Base-by-base conservation (phyloP, 1,140 invertebrate species). In the Achatina immaculata region DNA sequence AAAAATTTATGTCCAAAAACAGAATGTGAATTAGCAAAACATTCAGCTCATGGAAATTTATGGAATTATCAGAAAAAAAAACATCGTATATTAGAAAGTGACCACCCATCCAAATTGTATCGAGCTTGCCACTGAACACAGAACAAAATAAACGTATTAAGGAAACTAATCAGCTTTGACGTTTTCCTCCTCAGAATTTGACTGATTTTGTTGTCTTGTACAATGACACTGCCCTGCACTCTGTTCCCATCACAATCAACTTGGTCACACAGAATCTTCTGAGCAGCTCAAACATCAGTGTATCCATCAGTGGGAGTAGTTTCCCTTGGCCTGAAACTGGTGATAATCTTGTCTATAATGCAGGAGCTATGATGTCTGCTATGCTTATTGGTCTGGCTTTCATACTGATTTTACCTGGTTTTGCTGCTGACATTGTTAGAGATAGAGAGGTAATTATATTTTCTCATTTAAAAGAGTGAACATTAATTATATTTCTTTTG, bases 341-440 rank as follows among this genome's bases (percentile, higher is more conserved):
- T 1, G 93, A 94, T 84, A 93, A 93, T 0, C 93, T 51, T 94
- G 78, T 93, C 93, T 78, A 95, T 95, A 73, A 51, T 87, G 87
- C 94, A 45, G 94, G 94, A n/a, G 93, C 94, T 68, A 94, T 95
- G 42, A 94, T 94, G 2, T 94, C 95, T 40, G 93, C 94, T 24
- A 92, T 95, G 1, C 94, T 95, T 80, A 93, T 96, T 86, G 95
- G 95, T 19, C 94, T 96, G 93, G 94, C 95, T 71, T 95, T 96
- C 86, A 94, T 95, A 2, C 88, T 95, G 62, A 93, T 96, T 48
- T 94, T 95, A 0, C 94, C 95, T 71, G 95, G 94, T 48, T 92
- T 96, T 83, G 94, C 94, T 19, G 93, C 95, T n/a, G 95, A 95
- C 78, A 94, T 96, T 91, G 95, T 96, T 0, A 94, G 95, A 86